A percentile compares a stretch with the other conserved stretches of the same genome.
Conservation (phyloP, 2,888 invertebrate genomes). For the Pollenia griseotomentosa region DNA sequence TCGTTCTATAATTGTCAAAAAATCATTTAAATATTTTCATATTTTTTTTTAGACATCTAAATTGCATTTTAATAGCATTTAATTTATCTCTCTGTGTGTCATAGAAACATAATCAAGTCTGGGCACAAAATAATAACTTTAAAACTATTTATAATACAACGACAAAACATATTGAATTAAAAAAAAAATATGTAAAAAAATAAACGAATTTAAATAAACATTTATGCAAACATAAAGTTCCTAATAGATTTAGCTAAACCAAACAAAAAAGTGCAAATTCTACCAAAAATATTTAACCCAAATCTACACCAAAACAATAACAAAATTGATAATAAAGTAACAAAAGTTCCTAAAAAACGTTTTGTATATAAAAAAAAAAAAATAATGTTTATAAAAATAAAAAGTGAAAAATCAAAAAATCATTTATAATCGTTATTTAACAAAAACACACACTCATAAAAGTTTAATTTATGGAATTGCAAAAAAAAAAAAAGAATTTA, state of each 20-base stretch:
- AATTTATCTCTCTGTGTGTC: constrained; percentile 17
- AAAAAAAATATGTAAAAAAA: constrained; percentile 36
- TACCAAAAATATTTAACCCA: constrained; percentile 6
- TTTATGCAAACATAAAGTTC: constrained; percentile 58
- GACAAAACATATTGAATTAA: constrained; percentile 10
- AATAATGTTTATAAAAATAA: constrained; percentile 16
- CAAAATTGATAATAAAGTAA: constrained; percentile 58
- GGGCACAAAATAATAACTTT: neutral
- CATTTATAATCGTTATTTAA: constrained; percentile 54
- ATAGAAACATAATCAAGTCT: constrained; percentile 12
- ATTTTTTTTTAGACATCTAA: constrained; percentile 5
- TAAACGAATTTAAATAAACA: constrained; percentile 56
- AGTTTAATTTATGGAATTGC: constrained; percentile 31
- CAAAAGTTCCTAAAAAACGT: constrained; percentile 62
- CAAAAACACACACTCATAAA: constrained; percentile 28
- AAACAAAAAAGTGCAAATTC: constrained; percentile 66
- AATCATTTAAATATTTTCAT: constrained; percentile 11
- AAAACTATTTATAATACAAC: neutral
- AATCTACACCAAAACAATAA: constrained; percentile 21
- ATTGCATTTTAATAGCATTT: constrained; percentile 40
- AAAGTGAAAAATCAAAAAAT: constrained; percentile 21
- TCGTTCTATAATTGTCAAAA: constrained; percentile 29
- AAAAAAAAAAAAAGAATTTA: neutral
- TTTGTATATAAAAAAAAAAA: constrained; percentile 1
- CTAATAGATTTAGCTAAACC: constrained; percentile 48